A percentile compares a stretch with the other conserved stretches of the same genome.
Conservation (phyloP, 2,888 invertebrate genomes). For the Drosophila neoperkinsi region DNA sequence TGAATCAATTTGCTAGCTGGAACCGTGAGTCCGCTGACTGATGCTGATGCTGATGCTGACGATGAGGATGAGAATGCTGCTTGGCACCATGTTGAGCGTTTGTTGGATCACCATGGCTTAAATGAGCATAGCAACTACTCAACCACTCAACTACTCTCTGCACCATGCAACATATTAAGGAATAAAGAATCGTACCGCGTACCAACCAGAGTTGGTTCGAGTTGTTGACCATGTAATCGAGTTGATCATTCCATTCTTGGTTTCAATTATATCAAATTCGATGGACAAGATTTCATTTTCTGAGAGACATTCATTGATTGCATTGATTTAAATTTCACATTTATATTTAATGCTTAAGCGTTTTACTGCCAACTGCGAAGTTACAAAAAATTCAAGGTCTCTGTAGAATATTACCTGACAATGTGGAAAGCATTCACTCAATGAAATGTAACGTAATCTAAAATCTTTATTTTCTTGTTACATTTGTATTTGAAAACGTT, state of each 20-base stretch:
- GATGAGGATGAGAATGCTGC: not conserved
- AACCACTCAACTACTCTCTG: conserved; percentile 8
- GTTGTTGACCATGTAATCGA: not conserved
- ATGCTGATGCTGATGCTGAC: conserved; percentile 34
- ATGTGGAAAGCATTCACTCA: not conserved
- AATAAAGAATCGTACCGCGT: not conserved
- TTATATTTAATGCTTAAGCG: not conserved
- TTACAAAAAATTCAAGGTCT: not conserved
- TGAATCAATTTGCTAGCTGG: conserved; percentile 59
- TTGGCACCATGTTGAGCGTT: conserved; percentile 9
- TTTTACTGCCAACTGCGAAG: not conserved
- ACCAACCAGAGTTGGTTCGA: not conserved
- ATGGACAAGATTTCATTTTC: not conserved
- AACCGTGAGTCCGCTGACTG: conserved; percentile 49
- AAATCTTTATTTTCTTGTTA: not conserved
- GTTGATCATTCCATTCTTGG: not conserved
- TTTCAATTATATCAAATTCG: not conserved
- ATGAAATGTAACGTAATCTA: not conserved
- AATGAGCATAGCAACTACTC: conserved; percentile 24
- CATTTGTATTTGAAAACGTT: not conserved
- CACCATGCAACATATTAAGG: conserved; percentile 12
- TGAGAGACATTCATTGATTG: not conserved
- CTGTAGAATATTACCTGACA: not conserved
- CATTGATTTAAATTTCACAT: not conserved
- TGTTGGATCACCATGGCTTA: conserved; percentile 12